A percentile compares a stretch with the other conserved stretches of the same genome.
Conservation (phyloP, 2,113 vertebrate species). For the Forbesichthys papilliferus region DNA sequence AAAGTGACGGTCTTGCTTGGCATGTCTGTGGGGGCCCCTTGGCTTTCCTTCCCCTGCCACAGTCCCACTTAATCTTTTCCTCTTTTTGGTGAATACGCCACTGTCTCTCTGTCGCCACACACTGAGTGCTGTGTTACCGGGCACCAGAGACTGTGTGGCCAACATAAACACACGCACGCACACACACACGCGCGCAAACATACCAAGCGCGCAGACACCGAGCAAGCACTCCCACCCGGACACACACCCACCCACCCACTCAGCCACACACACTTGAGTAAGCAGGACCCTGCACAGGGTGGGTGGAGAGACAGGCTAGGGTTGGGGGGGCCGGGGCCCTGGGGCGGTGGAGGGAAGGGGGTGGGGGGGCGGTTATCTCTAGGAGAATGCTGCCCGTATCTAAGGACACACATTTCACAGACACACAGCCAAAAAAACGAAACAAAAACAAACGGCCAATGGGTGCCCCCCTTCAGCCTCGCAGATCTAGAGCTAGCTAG, state of each 20-base stretch:
- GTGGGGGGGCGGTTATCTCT: constrained; percentile 78
- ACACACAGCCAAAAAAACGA: constrained; percentile 26
- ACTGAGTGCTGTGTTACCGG: constrained; percentile 52
- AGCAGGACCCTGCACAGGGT: constrained; percentile 47
- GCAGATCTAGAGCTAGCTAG: not conserved
- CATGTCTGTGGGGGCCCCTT: constrained; percentile 74
- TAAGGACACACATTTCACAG: constrained; percentile 70
- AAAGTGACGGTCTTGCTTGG: constrained; percentile 74
- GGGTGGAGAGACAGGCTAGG: constrained; percentile 65
- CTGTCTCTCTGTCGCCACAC: constrained; percentile 67
- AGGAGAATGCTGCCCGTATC: constrained; percentile 77
- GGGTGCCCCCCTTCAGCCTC: constrained; percentile 5
- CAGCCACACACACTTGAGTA: constrained; percentile 67
- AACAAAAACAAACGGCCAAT: constrained; percentile 47
- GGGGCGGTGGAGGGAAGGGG: constrained; percentile 37
- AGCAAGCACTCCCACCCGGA: constrained; percentile 17
- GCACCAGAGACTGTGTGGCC: constrained; percentile 61
- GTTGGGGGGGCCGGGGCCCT: constrained; percentile 50
- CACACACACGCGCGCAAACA: constrained; percentile 15
- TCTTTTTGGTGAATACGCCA: constrained; percentile 47
- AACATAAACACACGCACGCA: constrained; percentile 52
- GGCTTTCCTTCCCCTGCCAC: constrained; percentile 39
- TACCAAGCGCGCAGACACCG: constrained; percentile 11
- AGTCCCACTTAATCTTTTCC: constrained; percentile 44
- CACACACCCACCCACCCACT: constrained; percentile 33